Percentiles rank a stretch among this genome's conserved stretches.
Conservation (phyloP, 2,797 vertebrate species). For the Melanotaenia nigrans region DNA sequence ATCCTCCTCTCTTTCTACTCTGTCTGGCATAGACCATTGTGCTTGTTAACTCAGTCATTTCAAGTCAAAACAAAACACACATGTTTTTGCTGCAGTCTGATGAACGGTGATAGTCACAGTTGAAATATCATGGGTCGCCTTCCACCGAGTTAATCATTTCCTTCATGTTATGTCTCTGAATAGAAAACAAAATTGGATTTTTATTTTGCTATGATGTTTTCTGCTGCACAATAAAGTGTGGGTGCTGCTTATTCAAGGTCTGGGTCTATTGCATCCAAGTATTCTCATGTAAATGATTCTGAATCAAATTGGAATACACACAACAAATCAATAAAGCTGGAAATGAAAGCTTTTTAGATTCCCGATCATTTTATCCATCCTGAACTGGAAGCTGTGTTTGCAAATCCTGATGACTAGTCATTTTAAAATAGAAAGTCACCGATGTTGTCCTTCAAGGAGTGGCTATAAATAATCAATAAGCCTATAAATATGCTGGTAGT, state of each 20-base stretch:
- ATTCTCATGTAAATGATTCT: constrained; percentile 42
- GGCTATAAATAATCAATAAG: constrained; percentile 22
- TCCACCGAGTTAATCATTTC: constrained; percentile 25
- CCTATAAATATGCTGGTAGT: constrained; percentile 21
- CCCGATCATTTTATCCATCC: not conserved
- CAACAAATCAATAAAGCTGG: constrained; percentile 22
- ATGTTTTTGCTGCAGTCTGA: constrained; percentile 26
- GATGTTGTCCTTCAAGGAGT: constrained; percentile 21
- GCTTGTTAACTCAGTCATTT: constrained; percentile 22
- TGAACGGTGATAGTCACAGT: constrained; percentile 36
- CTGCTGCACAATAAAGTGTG: not conserved
- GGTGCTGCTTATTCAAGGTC: constrained; percentile 1
- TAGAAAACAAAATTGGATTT: constrained; percentile 6
- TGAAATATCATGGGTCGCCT: constrained; percentile 46
- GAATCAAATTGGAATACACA: constrained; percentile 33
- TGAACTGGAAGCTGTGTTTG: constrained; percentile 7
- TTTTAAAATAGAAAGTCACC: constrained; percentile 18
- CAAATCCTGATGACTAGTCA: constrained; percentile 5
- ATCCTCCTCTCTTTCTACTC: constrained; percentile 1
- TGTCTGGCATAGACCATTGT: constrained; percentile 21
- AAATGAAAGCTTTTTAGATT: constrained; percentile 7
- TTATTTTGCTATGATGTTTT: not conserved
- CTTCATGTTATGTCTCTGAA: constrained; percentile 10
- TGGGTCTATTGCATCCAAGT: constrained; percentile 14
- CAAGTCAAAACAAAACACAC: constrained; percentile 51